Evolutionary conservation across 2,888 invertebrate genomes (phyloP).

Genomic region (Mythimna pallens): DNA sequence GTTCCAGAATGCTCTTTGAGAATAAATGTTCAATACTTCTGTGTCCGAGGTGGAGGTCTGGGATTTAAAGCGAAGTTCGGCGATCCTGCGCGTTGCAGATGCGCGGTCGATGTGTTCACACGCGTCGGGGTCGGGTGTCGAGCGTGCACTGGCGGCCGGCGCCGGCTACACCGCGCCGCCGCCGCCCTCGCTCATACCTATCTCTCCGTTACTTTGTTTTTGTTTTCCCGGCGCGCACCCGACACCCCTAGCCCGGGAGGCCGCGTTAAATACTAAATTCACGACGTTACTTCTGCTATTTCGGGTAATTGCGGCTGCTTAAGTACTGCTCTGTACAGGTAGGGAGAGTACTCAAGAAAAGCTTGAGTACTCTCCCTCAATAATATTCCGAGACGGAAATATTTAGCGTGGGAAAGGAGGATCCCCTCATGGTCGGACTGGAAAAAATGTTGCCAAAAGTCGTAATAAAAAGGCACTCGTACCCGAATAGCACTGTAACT

Average conservation of each 20-base stretch:
- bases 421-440: neutral
- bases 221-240: conserved; percentile 72
- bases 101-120: conserved; percentile 74
- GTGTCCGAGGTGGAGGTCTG: conserved; percentile 46
- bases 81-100: conserved; percentile 75
- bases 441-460: neutral
- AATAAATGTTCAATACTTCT: conserved; percentile 50
- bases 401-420: neutral
- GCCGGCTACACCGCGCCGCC: conserved; percentile 67
- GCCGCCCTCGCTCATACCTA: conserved; percentile 76
- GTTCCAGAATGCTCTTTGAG: conserved; percentile 40
- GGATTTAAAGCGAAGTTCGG: conserved; percentile 59
- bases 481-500: neutral
- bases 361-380: neutral
- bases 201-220: conserved; percentile 70
- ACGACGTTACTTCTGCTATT: conserved; percentile 61
- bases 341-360: conserved; percentile 4
- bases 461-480: neutral
- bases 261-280: conserved; percentile 63
- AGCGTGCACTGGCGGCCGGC: conserved; percentile 82
- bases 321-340: conserved; percentile 30
- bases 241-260: conserved; percentile 55
- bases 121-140: conserved; percentile 80
- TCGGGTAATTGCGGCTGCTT: conserved; percentile 48
- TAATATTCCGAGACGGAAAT: neutral